Evolutionary conservation across 2,113 vertebrate species (phyloP), one percentile per base, ranked within the genome.

Genomic region (Rhadina sibilatrix): DNA sequence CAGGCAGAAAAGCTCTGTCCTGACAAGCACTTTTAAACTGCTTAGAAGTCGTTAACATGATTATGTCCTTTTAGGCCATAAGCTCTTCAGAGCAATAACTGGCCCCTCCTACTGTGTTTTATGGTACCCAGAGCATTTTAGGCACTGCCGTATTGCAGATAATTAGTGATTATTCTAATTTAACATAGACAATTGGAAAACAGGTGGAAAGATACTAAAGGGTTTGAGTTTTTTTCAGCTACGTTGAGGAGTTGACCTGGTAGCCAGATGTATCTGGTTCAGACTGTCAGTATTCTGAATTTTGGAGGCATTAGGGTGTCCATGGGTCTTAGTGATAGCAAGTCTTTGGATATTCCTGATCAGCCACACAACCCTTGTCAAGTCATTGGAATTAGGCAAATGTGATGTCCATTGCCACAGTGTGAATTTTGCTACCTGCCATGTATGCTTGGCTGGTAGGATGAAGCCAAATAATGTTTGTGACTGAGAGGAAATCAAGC

Each of bases 11-110:
- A 83, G 64, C 90, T 77, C 83, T 81, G 88, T 75, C 92, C 93
- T 86, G 64, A 93, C 79, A 83, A 93, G 85, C 88, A 90, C 88
- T 93, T 96, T 81, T 83, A 96, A 96, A 94, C 88, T 93, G 92
- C 83, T 96, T 94, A 92, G 57, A 94, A 95, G 60, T 93, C 14
- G 54, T 93, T 92, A 90, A 66, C 21, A 0, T 81, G 71, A 94
- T 96, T 95, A 88, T 66, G 85, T 83, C 90, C 72, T 92, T 96
- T 81, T 71, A 81, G 76, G 38, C 87, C 81, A 13, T 92, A 94
- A 96, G 90, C 71, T 90, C 85, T 92, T 94, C 75, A 90, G 88
- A 63, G 68, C 63, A 57, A n/a, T 52, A 78, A 40, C 60, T 75
- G 47, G 54, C 56, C 60, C 90, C 85, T 93, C 85, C 79, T 38